These are phyloP conservation scores for Mesocricetus auratus DNA, from an alignment of 2,113 vertebrate species.

Conservation along the genomic window DNA sequence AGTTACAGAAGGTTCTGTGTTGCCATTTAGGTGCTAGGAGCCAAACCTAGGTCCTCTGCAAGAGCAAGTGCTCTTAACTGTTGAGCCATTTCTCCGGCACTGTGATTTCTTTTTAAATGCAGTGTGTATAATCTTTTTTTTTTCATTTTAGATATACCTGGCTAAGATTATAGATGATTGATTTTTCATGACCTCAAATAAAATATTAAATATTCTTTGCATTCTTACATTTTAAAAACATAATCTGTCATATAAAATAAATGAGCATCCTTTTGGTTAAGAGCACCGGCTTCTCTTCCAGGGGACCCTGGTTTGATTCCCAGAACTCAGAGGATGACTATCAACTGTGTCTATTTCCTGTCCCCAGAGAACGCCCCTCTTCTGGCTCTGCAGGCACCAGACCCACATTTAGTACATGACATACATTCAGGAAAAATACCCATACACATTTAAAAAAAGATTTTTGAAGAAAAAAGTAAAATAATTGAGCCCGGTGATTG, in stretches of 20 bases:
- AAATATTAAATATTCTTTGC: slow-evolving; percentile 14
- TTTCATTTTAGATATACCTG: slow-evolving; percentile 42
- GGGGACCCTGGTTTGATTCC: background rate
- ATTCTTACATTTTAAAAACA: background rate
- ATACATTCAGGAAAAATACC: background rate
- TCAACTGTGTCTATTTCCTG: background rate
- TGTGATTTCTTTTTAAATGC: background rate
- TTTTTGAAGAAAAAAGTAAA: background rate
- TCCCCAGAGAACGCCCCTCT: background rate
- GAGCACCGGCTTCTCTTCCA: background rate
- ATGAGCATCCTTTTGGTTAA: background rate
- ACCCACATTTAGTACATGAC: background rate
- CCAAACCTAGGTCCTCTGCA: background rate
- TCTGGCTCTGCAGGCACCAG: background rate
- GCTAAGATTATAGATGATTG: background rate
- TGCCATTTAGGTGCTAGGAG: background rate
- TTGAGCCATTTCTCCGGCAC: background rate
- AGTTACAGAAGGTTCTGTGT: background rate
- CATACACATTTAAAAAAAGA: background rate
- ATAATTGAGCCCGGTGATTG: background rate
- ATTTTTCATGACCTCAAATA: background rate
- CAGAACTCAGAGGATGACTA: background rate
- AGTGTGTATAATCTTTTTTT: background rate
- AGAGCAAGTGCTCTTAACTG: background rate
- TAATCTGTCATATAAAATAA: slow-evolving; percentile 24